These are phyloP conservation scores for Blastomussa wellsi DNA, from an alignment of 92 coral and sea anemone species.

Conservation along the genomic window DNA sequence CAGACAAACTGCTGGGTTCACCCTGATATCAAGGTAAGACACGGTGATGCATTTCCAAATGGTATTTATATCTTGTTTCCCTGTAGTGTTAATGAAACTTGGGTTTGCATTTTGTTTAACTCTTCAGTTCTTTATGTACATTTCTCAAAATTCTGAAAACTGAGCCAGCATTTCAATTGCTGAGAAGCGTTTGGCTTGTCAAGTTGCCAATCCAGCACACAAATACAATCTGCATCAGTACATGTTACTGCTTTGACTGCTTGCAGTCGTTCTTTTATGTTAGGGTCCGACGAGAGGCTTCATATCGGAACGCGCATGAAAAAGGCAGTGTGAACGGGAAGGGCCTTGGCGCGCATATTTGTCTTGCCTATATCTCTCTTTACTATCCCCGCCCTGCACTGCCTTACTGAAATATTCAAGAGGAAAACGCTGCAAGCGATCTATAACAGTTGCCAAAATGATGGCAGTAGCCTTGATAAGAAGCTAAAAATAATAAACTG, in stretches of 20 bases:
- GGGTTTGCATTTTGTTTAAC: background rate
- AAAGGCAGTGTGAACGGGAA: too few species aligned
- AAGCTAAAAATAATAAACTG: background rate
- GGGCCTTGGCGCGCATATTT: too few species aligned
- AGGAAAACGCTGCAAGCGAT: too few species aligned
- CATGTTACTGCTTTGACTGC: background rate
- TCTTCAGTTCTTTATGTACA: background rate
- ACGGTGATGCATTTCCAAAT: background rate
- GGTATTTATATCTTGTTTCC: background rate
- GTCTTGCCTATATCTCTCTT: too few species aligned
- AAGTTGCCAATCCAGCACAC: background rate
- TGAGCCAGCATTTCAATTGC: background rate
- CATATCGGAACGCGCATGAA: too few species aligned
- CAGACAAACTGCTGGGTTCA: slow-evolving; percentile 99
- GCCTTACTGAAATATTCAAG: too few species aligned
- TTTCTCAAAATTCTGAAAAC: background rate
- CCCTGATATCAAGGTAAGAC: slow-evolving; percentile 91
- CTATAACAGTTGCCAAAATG: background rate
- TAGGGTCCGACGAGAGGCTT: too few species aligned
- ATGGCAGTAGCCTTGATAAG: background rate
- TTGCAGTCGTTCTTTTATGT: too few species aligned
- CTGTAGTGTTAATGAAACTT: background rate
- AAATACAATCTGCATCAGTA: background rate
- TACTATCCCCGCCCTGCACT: too few species aligned
- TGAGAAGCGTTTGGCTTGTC: background rate